Conservation (phyloP, 2,113 vertebrate species). For the Nycticorax nycticorax region DNA sequence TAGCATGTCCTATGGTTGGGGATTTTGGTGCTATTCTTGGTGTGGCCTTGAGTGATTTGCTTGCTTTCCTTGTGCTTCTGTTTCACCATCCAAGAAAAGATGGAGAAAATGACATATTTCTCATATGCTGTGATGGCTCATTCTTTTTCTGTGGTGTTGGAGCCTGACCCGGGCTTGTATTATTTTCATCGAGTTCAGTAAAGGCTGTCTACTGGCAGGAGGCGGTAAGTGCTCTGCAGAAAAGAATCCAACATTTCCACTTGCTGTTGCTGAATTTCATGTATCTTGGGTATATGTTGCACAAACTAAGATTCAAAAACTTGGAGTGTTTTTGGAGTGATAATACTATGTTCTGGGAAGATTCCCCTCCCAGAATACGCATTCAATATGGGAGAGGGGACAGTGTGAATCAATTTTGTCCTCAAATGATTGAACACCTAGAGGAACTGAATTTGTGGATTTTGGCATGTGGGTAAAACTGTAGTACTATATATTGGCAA, state of each 20-base stretch:
- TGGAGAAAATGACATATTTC: not conserved
- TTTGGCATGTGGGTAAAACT: not conserved
- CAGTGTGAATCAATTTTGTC: not conserved
- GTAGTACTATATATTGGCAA: not conserved
- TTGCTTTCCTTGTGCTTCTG: not conserved
- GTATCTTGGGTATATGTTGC: not conserved
- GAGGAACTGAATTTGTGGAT: not conserved
- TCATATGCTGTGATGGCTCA: not conserved
- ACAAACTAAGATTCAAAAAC: not conserved
- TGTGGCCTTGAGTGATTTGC: not conserved
- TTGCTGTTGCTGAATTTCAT: not conserved
- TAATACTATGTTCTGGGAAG: not conserved
- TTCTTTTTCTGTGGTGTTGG: not conserved
- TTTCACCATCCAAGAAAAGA: not conserved
- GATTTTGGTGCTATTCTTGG: conserved; percentile 15
- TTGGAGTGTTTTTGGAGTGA: not conserved
- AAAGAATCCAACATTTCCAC: not conserved
- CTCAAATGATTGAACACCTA: not conserved
- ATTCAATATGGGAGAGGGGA: not conserved
- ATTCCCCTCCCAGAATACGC: not conserved
- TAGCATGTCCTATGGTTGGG: not conserved
- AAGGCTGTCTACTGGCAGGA: conserved; percentile 5
- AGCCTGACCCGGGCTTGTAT: not conserved
- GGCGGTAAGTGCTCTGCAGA: not conserved
- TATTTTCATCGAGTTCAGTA: not conserved